phyloP scores from a whole-genome alignment of 2,113 vertebrate species.

The Tragelaphus scriptus region DNA sequence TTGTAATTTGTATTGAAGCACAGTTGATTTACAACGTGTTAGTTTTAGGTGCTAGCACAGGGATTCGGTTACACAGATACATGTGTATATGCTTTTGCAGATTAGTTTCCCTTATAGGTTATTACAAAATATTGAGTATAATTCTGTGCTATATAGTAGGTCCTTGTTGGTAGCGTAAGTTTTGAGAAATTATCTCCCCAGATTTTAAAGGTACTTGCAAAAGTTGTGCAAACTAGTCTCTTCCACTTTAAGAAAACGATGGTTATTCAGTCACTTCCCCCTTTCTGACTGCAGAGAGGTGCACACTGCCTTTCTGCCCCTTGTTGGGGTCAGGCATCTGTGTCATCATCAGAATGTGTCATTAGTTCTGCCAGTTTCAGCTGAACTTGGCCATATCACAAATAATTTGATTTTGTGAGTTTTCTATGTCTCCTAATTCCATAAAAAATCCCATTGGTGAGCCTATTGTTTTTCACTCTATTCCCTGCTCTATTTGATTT shows the following conservation, averaged over 20 bases:
- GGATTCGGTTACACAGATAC: neutral
- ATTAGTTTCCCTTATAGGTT: neutral
- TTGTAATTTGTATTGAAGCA: neutral
- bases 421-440: neutral
- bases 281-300: accelerated
- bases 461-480: neutral
- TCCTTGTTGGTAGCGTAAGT: neutral
- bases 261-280: neutral
- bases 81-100: neutral
- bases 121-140: neutral
- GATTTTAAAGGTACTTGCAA: neutral
- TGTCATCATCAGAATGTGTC: neutral
- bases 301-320: too few species aligned
- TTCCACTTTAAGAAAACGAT: neutral
- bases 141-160: neutral
- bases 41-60: neutral
- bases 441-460: neutral
- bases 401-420: neutral
- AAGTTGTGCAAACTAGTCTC: neutral
- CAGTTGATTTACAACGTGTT: neutral
- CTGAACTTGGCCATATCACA: neutral
- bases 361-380: too few species aligned
- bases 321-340: neutral
- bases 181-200: neutral
- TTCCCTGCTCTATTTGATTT: neutral